Evolutionary conservation across 2,888 invertebrate genomes (phyloP).

Genomic region (Acanthopleura granulata): DNA sequence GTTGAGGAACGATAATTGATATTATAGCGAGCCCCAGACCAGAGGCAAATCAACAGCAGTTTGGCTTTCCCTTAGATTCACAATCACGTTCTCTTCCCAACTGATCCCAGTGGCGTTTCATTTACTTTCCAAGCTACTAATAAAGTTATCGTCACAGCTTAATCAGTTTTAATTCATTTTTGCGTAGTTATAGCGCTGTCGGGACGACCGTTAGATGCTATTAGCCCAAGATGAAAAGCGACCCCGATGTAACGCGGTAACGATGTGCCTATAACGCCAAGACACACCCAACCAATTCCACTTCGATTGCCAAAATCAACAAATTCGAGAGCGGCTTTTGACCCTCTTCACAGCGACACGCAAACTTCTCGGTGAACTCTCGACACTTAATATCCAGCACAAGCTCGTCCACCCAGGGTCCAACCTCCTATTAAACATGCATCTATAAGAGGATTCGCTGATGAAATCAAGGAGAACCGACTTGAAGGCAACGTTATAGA

Average conservation of each 20-base stretch:
- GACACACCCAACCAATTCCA: conserved; percentile 11
- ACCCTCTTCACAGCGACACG: conserved; percentile 15
- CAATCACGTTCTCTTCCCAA: neutral
- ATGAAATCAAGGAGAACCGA: no score
- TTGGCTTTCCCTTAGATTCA: neutral
- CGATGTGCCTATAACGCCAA: neutral
- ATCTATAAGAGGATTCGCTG: no score
- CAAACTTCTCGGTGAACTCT: conserved; percentile 3
- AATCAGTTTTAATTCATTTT: conserved; percentile 18
- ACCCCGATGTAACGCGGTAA: neutral
- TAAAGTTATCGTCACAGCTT: neutral
- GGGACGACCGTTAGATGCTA: neutral
- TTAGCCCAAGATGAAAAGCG: conserved; percentile 9
- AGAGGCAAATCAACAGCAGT: no score
- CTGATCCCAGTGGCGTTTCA: conserved; percentile 9
- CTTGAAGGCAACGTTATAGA: no score
- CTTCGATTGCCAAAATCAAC: conserved; percentile 17
- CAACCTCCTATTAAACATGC: no score
- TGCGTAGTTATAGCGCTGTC: neutral
- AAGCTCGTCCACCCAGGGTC: no score
- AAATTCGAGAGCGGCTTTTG: conserved; percentile 10
- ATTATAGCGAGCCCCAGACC: no score
- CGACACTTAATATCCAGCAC: neutral
- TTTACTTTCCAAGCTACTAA: conserved; percentile 2
- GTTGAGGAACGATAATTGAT: no score